Evolutionary conservation across 2,113 vertebrate species (phyloP).

Genomic region (Dendropsophus ebraccatus): DNA sequence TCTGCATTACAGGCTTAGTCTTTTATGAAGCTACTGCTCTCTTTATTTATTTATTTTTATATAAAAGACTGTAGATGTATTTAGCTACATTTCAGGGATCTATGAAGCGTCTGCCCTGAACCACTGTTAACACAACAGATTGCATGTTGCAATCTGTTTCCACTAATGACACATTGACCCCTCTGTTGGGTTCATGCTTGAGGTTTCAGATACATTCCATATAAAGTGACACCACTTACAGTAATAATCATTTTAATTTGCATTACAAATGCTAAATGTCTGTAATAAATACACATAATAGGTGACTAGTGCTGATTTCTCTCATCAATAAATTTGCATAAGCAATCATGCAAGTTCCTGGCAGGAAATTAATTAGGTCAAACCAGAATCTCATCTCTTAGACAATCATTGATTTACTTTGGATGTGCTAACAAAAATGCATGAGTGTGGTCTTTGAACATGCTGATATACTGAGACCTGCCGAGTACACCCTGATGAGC

Average conservation of each 20-base stretch:
- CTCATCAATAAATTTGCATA: slow-evolving; percentile 44
- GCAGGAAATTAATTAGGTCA: slow-evolving; percentile 45
- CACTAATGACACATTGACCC: slow-evolving; percentile 32
- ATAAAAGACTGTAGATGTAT: not conserved
- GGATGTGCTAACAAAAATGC: slow-evolving; percentile 15
- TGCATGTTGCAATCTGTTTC: not conserved
- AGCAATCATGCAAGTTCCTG: slow-evolving; percentile 19
- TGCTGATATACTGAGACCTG: slow-evolving; percentile 6
- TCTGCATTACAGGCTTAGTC: not conserved
- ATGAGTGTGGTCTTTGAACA: slow-evolving; percentile 11
- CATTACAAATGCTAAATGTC: slow-evolving; percentile 26
- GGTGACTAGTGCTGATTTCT: not conserved
- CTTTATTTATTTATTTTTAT: not conserved
- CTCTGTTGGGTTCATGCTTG: not conserved
- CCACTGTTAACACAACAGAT: not conserved
- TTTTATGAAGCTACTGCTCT: not conserved
- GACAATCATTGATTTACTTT: slow-evolving; percentile 48
- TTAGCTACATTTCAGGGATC: not conserved
- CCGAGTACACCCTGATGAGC: not conserved
- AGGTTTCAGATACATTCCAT: not conserved
- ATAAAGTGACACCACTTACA: slow-evolving; percentile 14
- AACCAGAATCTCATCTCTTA: slow-evolving; percentile 49
- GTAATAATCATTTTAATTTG: slow-evolving; percentile 35
- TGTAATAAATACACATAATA: slow-evolving; percentile 38
- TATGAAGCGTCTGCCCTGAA: slow-evolving; percentile 2